Conservation (phyloP, 2,797 vertebrate genomes). For the Tinamus major region DNA sequence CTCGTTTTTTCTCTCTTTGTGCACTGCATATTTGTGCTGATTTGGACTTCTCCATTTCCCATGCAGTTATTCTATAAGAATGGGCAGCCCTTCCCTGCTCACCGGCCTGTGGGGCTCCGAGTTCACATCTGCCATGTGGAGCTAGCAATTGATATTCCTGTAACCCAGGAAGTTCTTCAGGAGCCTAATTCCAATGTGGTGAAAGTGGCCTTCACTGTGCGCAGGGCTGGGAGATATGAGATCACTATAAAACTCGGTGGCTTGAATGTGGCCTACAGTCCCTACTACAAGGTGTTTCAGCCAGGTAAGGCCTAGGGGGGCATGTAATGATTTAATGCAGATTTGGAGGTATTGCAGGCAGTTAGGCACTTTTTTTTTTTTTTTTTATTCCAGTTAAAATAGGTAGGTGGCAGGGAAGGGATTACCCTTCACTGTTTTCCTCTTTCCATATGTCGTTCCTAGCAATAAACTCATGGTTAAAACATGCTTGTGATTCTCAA, state of each 20-base stretch:
- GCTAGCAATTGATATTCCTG: constrained; percentile 94
- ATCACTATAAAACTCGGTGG: constrained; percentile 95
- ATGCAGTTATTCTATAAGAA: constrained; percentile 96
- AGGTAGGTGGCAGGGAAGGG: neutral
- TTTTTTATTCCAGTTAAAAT: neutral
- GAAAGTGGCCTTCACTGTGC: constrained; percentile 96
- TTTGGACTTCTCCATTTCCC: constrained; percentile 26
- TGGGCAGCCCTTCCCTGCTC: constrained; percentile 94
- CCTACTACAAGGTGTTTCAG: constrained; percentile 97
- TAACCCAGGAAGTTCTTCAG: constrained; percentile 95
- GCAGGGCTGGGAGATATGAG: constrained; percentile 95
- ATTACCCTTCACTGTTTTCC: neutral
- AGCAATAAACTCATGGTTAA: neutral
- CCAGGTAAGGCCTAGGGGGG: constrained; percentile 84
- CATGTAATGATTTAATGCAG: neutral
- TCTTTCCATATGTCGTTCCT: neutral
- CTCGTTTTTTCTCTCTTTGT: constrained; percentile 16
- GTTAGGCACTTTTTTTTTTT: neutral
- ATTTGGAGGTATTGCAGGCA: neutral
- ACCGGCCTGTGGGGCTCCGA: constrained; percentile 90
- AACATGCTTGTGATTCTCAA: neutral
- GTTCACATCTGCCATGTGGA: constrained; percentile 97
- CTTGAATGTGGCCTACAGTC: constrained; percentile 96
- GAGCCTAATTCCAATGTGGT: constrained; percentile 94
- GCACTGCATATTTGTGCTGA: constrained; percentile 4